phyloP scores from a whole-genome alignment of 2,888 invertebrate genomes.

The Melanophora roralis region DNA sequence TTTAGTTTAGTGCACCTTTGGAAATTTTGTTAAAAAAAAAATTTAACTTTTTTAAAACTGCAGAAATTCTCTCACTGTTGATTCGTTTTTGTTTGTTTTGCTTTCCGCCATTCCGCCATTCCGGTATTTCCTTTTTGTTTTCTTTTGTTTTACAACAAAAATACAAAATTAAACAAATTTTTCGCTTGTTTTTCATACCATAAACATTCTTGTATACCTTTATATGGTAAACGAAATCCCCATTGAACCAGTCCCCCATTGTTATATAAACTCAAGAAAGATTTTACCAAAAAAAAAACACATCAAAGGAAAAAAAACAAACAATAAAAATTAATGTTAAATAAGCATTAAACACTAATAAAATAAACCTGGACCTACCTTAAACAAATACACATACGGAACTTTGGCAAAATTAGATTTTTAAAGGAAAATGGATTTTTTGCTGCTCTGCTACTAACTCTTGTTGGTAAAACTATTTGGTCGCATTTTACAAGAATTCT shows the following conservation, averaged over 20 bases:
- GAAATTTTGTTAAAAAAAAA: no score
- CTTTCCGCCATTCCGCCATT: constrained; percentile 4
- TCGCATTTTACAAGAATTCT: not conserved
- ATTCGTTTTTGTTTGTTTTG: not conserved
- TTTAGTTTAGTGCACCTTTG: no score
- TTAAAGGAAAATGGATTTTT: not conserved
- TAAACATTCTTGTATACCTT: constrained; percentile 40
- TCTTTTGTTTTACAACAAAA: not conserved
- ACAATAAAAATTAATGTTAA: constrained; percentile 22
- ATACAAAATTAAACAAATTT: not conserved
- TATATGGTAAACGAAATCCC: constrained; percentile 55
- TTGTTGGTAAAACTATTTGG: not conserved
- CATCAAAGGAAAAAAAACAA: not conserved
- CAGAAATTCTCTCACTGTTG: no score
- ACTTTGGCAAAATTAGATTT: not conserved
- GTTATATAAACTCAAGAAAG: constrained; percentile 53
- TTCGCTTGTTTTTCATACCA: not conserved
- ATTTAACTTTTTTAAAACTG: no score
- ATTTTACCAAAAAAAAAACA: not conserved
- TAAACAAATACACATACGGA: not conserved
- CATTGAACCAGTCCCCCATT: constrained; percentile 54
- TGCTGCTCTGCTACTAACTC: not conserved
- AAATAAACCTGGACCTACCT: constrained; percentile 44
- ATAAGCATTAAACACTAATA: constrained; percentile 18
- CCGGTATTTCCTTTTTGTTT: not conserved